A percentile compares a stretch with the other conserved stretches of the same genome.
phyloP scores from a whole-genome alignment of 2,797 vertebrate genomes.

The Lemur catta region DNA sequence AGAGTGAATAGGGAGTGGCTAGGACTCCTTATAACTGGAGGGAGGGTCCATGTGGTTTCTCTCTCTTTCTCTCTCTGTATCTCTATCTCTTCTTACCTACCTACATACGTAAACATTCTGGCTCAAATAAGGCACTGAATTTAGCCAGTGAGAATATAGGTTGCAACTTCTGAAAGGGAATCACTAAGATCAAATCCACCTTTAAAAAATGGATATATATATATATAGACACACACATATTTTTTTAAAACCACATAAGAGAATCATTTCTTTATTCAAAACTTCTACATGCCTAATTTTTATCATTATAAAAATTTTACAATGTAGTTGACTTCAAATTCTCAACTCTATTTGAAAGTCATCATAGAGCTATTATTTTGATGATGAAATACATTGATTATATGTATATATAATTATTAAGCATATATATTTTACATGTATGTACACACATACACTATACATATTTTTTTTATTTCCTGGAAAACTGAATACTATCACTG shows the following conservation, averaged over 20 bases:
- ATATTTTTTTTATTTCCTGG: neutral
- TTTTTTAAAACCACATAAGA: neutral
- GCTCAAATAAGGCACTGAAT: neutral
- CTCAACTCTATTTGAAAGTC: neutral
- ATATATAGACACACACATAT: neutral
- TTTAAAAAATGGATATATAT: neutral
- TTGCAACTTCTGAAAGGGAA: neutral
- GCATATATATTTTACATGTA: neutral
- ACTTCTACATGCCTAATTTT: neutral
- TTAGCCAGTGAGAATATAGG: neutral
- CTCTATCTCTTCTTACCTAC: no score
- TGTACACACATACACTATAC: no score
- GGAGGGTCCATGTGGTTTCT: neutral
- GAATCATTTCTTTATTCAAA: neutral
- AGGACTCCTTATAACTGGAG: neutral
- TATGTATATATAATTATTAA: neutral
- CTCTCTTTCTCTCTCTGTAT: fast-evolving
- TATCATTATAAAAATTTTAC: neutral
- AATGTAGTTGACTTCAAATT: neutral
- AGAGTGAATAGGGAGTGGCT: neutral
- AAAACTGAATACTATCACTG: neutral
- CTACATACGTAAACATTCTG: neutral
- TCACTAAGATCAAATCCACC: neutral
- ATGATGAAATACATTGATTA: neutral
- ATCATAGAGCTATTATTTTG: neutral